phyloP scores from a whole-genome alignment of 2,113 vertebrate genomes.

The Lanius collurio region DNA sequence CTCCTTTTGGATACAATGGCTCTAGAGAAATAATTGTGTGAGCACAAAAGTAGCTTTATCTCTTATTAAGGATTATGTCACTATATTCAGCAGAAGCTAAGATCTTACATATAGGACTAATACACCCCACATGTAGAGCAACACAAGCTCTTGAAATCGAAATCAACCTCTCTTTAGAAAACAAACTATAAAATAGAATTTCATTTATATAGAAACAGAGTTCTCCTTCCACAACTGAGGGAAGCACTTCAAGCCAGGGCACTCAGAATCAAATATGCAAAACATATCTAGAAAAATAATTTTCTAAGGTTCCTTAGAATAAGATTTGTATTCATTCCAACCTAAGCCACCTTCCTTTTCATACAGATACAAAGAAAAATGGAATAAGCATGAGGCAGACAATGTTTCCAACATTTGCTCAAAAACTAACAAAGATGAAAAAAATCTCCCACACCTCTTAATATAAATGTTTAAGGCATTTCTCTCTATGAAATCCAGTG shows the following conservation, averaged over 20 bases:
- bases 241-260: neutral
- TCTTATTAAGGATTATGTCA: neutral
- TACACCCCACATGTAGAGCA: neutral
- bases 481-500: neutral
- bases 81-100: neutral
- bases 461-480: neutral
- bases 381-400: neutral
- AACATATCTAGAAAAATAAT: neutral
- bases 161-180: neutral
- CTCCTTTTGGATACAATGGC: conserved; percentile 89
- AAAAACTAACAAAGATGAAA: neutral
- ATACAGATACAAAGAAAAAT: neutral
- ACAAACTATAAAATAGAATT: neutral
- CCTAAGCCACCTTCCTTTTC: neutral
- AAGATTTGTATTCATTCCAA: neutral
- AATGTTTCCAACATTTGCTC: neutral
- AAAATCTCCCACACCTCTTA: neutral
- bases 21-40: conserved; percentile 72
- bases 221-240: neutral
- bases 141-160: neutral
- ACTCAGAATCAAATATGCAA: neutral
- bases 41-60: neutral
- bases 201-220: neutral
- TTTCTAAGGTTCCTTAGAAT: neutral
- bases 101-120: neutral